phyloP scores from a whole-genome alignment of 2,888 invertebrate genomes.

The Pyrrhia umbra region DNA sequence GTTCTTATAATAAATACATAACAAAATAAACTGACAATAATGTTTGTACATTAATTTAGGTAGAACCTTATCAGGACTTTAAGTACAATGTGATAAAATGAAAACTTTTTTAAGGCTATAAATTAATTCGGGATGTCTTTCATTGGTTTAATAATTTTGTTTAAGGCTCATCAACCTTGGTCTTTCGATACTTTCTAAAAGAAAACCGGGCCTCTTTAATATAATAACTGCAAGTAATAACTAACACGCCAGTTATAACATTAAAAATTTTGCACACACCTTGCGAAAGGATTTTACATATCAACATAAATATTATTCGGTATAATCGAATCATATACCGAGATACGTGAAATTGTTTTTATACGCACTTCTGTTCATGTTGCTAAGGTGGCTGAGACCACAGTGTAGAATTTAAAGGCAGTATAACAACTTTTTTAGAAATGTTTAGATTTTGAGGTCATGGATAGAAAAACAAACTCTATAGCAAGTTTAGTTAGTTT shows the following conservation, averaged over 20 bases:
- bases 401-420: constrained; percentile 5
- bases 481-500: no score
- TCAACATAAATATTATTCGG: constrained; percentile 21
- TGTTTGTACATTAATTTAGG: no score
- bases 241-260: neutral
- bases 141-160: no score
- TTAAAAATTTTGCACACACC: constrained; percentile 48
- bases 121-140: no score
- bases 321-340: constrained; percentile 43
- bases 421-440: constrained; percentile 1
- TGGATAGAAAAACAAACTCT: no score
- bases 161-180: neutral
- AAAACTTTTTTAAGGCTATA: no score
- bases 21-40: no score
- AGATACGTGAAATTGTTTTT: constrained; percentile 50
- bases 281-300: constrained; percentile 37
- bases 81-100: no score
- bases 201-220: neutral
- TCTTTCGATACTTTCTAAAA: constrained; percentile 13
- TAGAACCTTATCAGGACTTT: no score
- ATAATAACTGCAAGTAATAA: constrained; percentile 11
- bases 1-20: no score
- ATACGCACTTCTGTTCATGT: constrained; percentile 7
- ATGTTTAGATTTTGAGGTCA: neutral
- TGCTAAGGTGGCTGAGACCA: constrained; percentile 21